Evolutionary conservation across 2,113 vertebrate genomes (phyloP), one percentile per base, ranked within the genome.

Genomic region (Tachysurus fulvidraco): DNA sequence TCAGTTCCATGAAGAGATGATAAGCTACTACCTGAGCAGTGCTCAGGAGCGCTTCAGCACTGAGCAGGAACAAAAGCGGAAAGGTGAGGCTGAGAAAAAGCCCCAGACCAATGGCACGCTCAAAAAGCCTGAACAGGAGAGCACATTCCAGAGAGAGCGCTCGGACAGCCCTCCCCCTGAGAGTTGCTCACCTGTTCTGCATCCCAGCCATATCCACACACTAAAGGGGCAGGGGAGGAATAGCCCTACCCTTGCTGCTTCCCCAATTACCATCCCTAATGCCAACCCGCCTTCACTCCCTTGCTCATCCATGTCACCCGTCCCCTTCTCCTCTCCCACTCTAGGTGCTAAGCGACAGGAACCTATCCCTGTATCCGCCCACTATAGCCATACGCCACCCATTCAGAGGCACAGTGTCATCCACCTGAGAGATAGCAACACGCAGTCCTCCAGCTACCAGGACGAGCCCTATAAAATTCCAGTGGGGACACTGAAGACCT

Each of bases 1-100:
- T 92, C 98, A 99, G 94, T 99, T 99, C 94, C 98, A 99, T 0
- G 97, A 99, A 93, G 98, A 99, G 93, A 99, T 99, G 98, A 99
- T 99, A 81, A 97, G 95, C 92, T 98, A 97, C 93, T 99, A 99
- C 92, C 93, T 99, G 92, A 98, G 94, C 87, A 98, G 96, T 1
- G 98, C 98, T 30, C 98, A 99, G 93, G 98, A 99, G 91, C 98
- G 98, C 81, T 99, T 99, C 93, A 99, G 95, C 76, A 96, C 97
- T 0, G 98, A 99, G 84, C 98, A 98, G 93, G 98, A 99, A 64
- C 97, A 98, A 92, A 97, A 97, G 67, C 96, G 97, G 90, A 97
- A 97, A 90, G 96, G 86, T 52, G 89, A 97, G 79, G 93, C 94
- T 3, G 95, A 96, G 84, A 94, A 95, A 83, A 95, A 96, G 69